Base-by-base conservation (phyloP, 2,113 vertebrate species). In the Tupaia tana region DNA sequence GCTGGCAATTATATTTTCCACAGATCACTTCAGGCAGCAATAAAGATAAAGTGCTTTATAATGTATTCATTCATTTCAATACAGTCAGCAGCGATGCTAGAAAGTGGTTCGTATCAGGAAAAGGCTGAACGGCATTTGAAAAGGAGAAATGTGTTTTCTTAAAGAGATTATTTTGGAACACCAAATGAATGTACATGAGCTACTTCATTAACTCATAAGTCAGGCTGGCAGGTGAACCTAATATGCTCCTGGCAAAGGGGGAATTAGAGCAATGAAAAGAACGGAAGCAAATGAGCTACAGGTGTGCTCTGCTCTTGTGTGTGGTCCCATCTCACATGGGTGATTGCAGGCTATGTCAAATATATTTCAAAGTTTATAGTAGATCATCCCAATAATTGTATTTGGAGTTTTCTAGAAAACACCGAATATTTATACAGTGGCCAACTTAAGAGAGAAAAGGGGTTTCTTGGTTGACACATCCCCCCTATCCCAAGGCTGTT, bases 61-160 rank as follows among this genome's bases (percentile, higher is more conserved):
- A 96, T 89, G 54, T 86, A 88, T 84, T 94, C 86, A 87, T 87
- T 84, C 95, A 93, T 95, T 96, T 95, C 92, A 86, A 24, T 93
- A 71, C 7, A 94, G 92, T 85, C 78, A 78, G 83, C 22, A 24
- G 82, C 75, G 29, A 93, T 79, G 34, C 63, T 61, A 79, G 54
- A 73, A 87, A 63, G 61, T 15, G 14, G 25, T 74, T 95, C 11
- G 0, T 73, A 74, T 83, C 77, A 67, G 84, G 63, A 90, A 95
- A 85, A 81, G 56, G 34, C 78, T 80, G 43, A 93, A n/a, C n/a
- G 59, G 24, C 54, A 19, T 85, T 77, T 92, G 82, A 86, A 87
- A 93, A 92, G 69, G 52, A 90, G 54, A 95, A 93, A 81, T 61
- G 52, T 63, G 78, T 90, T 94, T 88, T 61, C 89, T 94, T 92